These are phyloP conservation scores for Butastur rufipennis DNA, from an alignment of 2,113 vertebrate genomes.

Conservation along the genomic window DNA sequence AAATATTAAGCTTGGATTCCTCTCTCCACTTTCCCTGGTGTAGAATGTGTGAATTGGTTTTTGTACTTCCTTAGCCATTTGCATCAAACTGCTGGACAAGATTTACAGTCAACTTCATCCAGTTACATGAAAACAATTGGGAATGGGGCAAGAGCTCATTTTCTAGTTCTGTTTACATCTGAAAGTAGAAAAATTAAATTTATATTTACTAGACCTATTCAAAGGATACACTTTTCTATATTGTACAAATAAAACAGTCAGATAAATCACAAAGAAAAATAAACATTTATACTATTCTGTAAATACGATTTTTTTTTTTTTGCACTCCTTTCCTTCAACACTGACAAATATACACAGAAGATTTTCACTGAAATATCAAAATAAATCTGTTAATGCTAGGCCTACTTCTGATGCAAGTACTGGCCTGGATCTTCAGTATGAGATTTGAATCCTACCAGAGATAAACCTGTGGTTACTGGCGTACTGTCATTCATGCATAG, in stretches of 20 bases:
- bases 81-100: slow-evolving; percentile 72
- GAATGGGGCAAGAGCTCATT: slow-evolving; percentile 71
- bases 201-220: slow-evolving; percentile 87
- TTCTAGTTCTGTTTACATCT: slow-evolving; percentile 83
- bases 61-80: slow-evolving; percentile 74
- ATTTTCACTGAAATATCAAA: background rate
- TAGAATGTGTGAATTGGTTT: slow-evolving; percentile 53
- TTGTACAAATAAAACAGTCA: slow-evolving; percentile 80
- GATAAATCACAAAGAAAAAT: slow-evolving; percentile 83
- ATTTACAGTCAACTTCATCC: slow-evolving; percentile 62
- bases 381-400: background rate
- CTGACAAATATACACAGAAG: background rate
- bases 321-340: background rate
- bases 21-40: background rate
- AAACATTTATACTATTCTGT: slow-evolving; percentile 89
- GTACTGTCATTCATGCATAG: background rate
- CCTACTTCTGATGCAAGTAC: background rate
- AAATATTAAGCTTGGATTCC: slow-evolving; percentile 60
- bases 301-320: background rate
- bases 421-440: background rate
- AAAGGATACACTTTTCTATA: slow-evolving; percentile 86
- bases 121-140: slow-evolving; percentile 63
- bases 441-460: background rate
- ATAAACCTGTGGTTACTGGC: background rate
- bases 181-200: slow-evolving; percentile 80